These are phyloP conservation scores for Vanessa cardui DNA, from an alignment of 2,888 invertebrate species.

Conservation along the genomic window DNA sequence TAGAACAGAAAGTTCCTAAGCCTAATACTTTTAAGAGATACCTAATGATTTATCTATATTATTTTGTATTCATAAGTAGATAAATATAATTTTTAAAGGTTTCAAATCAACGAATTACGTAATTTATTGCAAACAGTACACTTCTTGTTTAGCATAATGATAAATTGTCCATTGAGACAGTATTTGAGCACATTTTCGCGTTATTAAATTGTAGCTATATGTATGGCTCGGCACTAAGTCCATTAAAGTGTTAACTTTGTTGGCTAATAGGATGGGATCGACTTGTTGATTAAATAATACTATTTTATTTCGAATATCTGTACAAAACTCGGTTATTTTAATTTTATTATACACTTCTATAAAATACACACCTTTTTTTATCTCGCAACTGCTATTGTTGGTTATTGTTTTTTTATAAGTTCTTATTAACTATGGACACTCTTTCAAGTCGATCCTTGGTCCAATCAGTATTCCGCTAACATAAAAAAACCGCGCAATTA, in stretches of 20 bases:
- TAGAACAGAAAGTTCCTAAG: slow-evolving; percentile 79
- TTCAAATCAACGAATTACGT: slow-evolving; percentile 80
- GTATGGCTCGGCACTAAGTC: slow-evolving; percentile 8
- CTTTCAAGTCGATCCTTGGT: slow-evolving; percentile 3
- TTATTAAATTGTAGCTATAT: slow-evolving; percentile 23
- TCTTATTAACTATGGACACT: background rate
- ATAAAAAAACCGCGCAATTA: slow-evolving; percentile 20
- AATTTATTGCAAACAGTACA: slow-evolving; percentile 53
- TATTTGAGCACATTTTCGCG: slow-evolving; percentile 31
- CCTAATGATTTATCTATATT: slow-evolving; percentile 63
- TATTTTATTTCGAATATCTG: no score
- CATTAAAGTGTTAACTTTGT: slow-evolving; percentile 5
- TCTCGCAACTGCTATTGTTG: background rate
- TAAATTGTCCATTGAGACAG: slow-evolving; percentile 32
- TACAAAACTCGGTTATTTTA: no score
- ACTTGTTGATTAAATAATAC: background rate
- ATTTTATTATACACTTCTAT: no score
- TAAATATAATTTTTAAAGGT: slow-evolving; percentile 70
- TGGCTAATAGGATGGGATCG: background rate
- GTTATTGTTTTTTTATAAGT: background rate
- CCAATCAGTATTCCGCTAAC: slow-evolving; percentile 32
- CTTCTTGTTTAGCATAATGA: slow-evolving; percentile 39
- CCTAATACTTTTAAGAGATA: slow-evolving; percentile 66
- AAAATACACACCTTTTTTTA: no score
- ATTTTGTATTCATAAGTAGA: slow-evolving; percentile 68